Conservation (phyloP, 2,888 invertebrate genomes). For the Heteropelma amictum region DNA sequence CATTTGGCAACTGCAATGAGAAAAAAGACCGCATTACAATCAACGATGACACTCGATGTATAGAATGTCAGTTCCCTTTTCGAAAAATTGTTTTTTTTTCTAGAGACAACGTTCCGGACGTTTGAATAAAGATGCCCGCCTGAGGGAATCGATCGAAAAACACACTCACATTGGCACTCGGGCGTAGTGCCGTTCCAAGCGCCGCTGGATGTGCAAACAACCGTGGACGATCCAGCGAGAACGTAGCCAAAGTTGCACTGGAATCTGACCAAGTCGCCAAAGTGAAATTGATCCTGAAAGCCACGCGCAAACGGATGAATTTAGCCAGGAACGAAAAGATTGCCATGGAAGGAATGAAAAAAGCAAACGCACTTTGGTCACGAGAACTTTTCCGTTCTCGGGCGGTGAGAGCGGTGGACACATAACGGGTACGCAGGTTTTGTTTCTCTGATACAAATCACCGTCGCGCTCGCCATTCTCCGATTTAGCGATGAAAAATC, state of each 20-base stretch:
- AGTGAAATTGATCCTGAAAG: slow-evolving; percentile 86
- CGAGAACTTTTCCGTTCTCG: slow-evolving; percentile 90
- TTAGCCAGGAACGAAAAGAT: background rate
- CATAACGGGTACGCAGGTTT: slow-evolving; percentile 96
- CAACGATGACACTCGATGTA: too few species aligned
- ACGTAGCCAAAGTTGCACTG: slow-evolving; percentile 97
- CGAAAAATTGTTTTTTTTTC: background rate
- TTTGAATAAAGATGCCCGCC: too few species aligned
- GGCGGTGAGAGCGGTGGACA: slow-evolving; percentile 88
- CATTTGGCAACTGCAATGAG: slow-evolving; percentile 88
- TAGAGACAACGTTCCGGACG: too few species aligned
- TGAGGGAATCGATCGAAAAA: background rate
- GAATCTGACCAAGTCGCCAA: slow-evolving; percentile 93
- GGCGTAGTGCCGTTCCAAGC: slow-evolving; percentile 96
- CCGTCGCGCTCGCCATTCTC: slow-evolving; percentile 94
- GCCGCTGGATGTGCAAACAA: slow-evolving; percentile 93
- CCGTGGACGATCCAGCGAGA: slow-evolving; percentile 91
- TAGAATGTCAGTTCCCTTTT: background rate
- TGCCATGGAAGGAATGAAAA: background rate
- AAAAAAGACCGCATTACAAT: background rate
- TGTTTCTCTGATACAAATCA: slow-evolving; percentile 93
- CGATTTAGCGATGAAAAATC: slow-evolving; percentile 87
- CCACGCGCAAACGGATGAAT: background rate
- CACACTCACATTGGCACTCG: slow-evolving; percentile 92
- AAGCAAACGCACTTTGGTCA: slow-evolving; percentile 82